Conservation (phyloP, 2,113 vertebrate genomes). For the Thomomys bottae region DNA sequence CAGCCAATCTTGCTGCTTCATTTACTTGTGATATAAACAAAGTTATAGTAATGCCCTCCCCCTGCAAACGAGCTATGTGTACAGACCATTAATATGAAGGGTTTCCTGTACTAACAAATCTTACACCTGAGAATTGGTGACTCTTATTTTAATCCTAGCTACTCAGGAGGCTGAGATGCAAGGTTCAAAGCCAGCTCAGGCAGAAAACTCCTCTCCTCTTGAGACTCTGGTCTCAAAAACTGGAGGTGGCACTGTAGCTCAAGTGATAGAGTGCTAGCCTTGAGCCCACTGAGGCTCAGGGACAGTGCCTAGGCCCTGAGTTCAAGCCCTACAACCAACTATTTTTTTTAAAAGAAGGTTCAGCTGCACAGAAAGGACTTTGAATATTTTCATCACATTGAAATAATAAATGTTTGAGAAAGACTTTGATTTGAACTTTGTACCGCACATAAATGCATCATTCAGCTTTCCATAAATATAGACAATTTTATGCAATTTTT, state of each 20-base stretch:
- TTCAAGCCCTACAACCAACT: no score
- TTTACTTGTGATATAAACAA: background rate
- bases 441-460: background rate
- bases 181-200: no score
- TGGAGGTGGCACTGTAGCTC: no score
- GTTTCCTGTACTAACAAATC: background rate
- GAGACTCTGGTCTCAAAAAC: no score
- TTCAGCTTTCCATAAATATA: background rate
- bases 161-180: no score
- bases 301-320: no score
- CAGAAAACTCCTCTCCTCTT: no score
- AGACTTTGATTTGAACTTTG: background rate
- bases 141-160: no score
- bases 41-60: background rate
- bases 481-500: background rate
- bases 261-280: no score
- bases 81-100: background rate
- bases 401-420: background rate
- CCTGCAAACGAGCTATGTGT: background rate
- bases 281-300: no score
- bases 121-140: no score
- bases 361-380: background rate
- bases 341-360: no score
- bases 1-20: background rate
- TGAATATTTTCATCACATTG: background rate